Percentiles rank a stretch among this genome's conserved stretches.
Conservation (phyloP, 2,113 vertebrate species). For the Hystrix brachyura region DNA sequence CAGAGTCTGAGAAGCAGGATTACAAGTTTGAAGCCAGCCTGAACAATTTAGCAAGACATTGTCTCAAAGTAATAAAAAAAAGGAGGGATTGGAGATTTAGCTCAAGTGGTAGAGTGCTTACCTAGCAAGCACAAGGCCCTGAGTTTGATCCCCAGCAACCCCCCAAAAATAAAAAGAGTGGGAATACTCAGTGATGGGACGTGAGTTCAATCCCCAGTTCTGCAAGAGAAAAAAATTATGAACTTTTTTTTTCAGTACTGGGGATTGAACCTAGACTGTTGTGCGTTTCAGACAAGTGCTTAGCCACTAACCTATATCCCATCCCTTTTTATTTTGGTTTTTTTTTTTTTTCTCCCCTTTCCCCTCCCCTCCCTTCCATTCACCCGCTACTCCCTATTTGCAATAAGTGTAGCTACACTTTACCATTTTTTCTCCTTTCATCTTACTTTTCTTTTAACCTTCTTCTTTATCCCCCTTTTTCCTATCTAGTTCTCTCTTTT, state of each 20-base stretch:
- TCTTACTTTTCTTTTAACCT: too few species aligned
- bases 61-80: background rate
- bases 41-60: background rate
- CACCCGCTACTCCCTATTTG: too few species aligned
- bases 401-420: too few species aligned
- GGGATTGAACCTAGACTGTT: background rate
- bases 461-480: too few species aligned
- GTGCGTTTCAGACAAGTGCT: background rate
- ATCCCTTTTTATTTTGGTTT: background rate
- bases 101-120: too few species aligned
- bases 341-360: too few species aligned
- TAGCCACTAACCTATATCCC: background rate
- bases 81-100: background rate
- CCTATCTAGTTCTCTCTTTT: too few species aligned
- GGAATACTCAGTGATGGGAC: too few species aligned
- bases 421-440: too few species aligned
- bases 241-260: background rate
- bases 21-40: background rate
- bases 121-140: background rate
- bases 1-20: background rate
- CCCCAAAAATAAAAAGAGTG: too few species aligned
- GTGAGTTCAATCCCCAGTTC: background rate
- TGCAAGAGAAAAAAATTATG: background rate
- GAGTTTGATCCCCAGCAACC: too few species aligned
- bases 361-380: too few species aligned